Base-by-base conservation (phyloP, 2,113 vertebrate genomes). In the Trichomycterus rosablanca region DNA sequence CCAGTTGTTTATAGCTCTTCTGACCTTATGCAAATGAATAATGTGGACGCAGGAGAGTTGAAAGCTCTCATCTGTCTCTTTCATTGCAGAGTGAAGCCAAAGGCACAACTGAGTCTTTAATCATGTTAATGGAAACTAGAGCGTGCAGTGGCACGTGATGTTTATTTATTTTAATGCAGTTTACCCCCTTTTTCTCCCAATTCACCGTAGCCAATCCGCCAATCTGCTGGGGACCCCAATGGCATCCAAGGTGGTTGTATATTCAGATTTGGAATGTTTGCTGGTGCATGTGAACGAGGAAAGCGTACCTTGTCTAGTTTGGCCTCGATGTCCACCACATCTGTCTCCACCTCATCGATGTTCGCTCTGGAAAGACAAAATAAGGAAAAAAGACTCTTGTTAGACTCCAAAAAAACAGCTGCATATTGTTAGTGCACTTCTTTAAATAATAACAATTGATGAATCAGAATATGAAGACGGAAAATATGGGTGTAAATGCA, bases 261-360 rank as follows among this genome's bases (percentile, higher is more conserved):
- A n/a, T n/a, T n/a, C n/a, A n/a, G n/a, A n/a, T n/a, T n/a, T n/a
- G n/a, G n/a, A n/a, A n/a, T n/a, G 15, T 28, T 19, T 9, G 66
- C 4, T 24, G 16, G 16, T 26, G 5, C 35, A 19, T 5, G 6
- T 22, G 28, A 46, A 10, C 14, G 58, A 12, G 7, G 8, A 59
- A 59, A 9, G 30, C 76, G 74, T 88, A 95, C 95, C 93, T 98
- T 98, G 80, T 98, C 95, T 3, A 98, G 93, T 81, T 97, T 98
- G 23, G 91, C 84, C 76, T 97, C 95, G 46, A 98, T 85, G 79
- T 98, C 95, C 4, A 92, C 82, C 79, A 97, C 94, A 78, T 98
- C 95, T 42, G 92, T 94, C 88, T 98, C 95, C 59, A 97, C 95
- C 78, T 97, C 94, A 74, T 98, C 94, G 62, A 98, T 87, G 74